These are phyloP conservation scores for Serrognathus titanus DNA, from an alignment of 2,888 invertebrate genomes.

Conservation along the genomic window DNA sequence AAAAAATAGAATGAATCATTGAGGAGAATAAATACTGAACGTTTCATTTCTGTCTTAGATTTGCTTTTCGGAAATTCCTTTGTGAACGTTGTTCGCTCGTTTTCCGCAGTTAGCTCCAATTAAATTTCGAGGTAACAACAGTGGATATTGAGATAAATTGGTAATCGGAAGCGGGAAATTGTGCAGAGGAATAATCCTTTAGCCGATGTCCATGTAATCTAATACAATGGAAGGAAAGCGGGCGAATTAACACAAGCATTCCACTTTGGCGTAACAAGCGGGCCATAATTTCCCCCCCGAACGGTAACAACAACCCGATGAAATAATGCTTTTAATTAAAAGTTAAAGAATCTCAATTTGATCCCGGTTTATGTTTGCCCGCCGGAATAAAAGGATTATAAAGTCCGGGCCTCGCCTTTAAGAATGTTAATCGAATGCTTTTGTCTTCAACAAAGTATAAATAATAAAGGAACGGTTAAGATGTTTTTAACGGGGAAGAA, in stretches of 20 bases:
- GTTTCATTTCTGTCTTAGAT: too few species aligned
- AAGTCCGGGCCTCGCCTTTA: constrained; percentile 29
- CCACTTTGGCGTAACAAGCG: constrained; percentile 24
- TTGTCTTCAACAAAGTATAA: constrained; percentile 32
- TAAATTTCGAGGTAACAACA: too few species aligned
- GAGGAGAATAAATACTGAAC: too few species aligned
- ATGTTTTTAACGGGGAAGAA: too few species aligned
- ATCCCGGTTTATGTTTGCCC: constrained; percentile 40
- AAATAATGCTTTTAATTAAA: constrained; percentile 45
- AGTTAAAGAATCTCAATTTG: constrained; percentile 43
- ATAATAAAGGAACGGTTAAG: constrained; percentile 16
- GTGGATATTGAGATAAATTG: neutral
- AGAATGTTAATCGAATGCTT: constrained; percentile 36
- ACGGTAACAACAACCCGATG: constrained; percentile 35
- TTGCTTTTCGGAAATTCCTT: too few species aligned
- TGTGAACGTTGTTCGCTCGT: too few species aligned
- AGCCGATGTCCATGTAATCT: constrained; percentile 16
- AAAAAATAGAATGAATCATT: too few species aligned
- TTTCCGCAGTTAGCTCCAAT: too few species aligned
- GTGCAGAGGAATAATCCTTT: constrained; percentile 17
- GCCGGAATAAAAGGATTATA: constrained; percentile 40
- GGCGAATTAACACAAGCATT: constrained; percentile 34
- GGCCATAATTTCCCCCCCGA: constrained; percentile 18
- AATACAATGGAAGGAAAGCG: constrained; percentile 29
- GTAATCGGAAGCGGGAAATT: constrained; percentile 12